Percentiles rank a stretch among this genome's conserved stretches.
Conservation (phyloP, 2,797 vertebrate genomes). For the Heliangelus exortis region DNA sequence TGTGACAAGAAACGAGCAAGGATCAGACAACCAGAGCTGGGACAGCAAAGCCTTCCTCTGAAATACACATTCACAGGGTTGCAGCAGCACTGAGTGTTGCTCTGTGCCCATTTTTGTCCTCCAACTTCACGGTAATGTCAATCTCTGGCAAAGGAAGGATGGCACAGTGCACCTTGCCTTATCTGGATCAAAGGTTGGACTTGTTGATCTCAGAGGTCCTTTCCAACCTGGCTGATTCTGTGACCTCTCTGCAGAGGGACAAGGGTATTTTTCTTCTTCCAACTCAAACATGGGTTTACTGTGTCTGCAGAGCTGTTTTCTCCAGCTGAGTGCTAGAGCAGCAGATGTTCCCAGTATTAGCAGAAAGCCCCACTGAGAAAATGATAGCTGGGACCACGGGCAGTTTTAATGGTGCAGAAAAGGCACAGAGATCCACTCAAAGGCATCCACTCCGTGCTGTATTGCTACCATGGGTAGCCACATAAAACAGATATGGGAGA, state of each 20-base stretch:
- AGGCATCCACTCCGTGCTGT: not conserved
- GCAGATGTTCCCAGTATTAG: not conserved
- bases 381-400: not conserved
- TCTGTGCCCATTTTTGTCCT: not conserved
- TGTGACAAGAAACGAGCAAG: not conserved
- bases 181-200: no score
- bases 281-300: not conserved
- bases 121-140: not conserved
- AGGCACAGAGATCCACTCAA: not conserved
- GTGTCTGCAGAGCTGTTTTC: not conserved
- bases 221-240: no score
- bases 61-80: not conserved
- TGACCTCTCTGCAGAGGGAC: not conserved
- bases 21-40: accelerated
- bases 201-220: no score
- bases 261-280: not conserved
- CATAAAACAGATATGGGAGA: not conserved
- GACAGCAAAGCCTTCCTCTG: not conserved
- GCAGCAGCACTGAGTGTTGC: not conserved
- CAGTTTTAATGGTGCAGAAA: not conserved
- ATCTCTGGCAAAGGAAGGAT: not conserved
- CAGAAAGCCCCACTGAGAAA: not conserved
- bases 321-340: not conserved
- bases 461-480: not conserved
- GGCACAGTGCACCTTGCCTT: not conserved